Evolutionary conservation across 2,888 invertebrate genomes (phyloP).

Genomic region (Oscheius sp.): DNA sequence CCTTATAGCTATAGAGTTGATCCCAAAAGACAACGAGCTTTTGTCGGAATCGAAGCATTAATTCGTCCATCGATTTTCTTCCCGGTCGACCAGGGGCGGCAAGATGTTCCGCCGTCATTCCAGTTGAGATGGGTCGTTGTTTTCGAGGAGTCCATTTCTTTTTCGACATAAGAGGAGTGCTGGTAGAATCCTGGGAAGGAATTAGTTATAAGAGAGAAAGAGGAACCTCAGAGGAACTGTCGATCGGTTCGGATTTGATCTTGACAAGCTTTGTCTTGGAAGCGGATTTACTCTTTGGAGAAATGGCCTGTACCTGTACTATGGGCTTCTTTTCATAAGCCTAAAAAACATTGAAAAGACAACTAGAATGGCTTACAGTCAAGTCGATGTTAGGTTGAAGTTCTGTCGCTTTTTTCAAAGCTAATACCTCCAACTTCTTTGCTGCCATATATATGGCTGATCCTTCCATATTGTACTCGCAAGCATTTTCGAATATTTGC

Average conservation of each 20-base stretch:
- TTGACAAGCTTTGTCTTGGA: conserved; percentile 10
- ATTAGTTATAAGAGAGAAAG: neutral
- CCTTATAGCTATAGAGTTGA: conserved; percentile 72
- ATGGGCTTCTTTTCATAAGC: conserved; percentile 11
- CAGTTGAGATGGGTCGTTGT: conserved; percentile 34
- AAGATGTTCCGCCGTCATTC: conserved; percentile 32
- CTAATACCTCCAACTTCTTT: conserved; percentile 76
- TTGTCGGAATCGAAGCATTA: conserved; percentile 51
- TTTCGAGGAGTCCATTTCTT: conserved; percentile 47
- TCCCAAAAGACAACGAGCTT: conserved; percentile 81
- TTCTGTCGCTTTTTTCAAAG: conserved; percentile 50
- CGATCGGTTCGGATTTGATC: conserved; percentile 5
- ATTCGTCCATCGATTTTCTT: conserved; percentile 64
- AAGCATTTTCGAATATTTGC: conserved; percentile 92
- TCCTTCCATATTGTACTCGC: conserved; percentile 84
- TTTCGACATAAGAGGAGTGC: conserved; percentile 36
- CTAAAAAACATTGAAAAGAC: neutral
- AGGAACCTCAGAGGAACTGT: conserved; percentile 25
- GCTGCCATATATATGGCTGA: conserved; percentile 87
- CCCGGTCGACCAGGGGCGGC: conserved; percentile 47
- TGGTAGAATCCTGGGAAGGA: neutral
- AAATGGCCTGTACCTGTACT: neutral
- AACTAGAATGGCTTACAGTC: conserved; percentile 2
- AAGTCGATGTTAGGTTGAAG: conserved; percentile 47
- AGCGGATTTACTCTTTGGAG: neutral